phyloP scores from a whole-genome alignment of 37 sponge, comb jelly and placozoan species.

The Spongilla lacustris region DNA sequence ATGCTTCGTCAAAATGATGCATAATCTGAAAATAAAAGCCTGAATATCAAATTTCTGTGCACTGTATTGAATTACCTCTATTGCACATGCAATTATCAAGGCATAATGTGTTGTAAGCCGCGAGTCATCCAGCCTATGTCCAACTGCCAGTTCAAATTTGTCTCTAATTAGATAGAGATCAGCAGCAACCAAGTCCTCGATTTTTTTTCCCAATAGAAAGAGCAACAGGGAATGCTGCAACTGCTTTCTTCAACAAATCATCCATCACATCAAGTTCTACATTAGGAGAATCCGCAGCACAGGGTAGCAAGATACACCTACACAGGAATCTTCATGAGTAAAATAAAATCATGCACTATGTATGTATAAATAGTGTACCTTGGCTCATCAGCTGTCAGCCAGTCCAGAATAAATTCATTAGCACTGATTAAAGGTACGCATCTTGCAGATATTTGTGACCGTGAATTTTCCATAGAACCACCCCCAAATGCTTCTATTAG shows the following conservation, averaged over 20 bases:
- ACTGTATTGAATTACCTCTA: not conserved
- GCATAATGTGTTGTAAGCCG: constrained; percentile 7
- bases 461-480: not conserved
- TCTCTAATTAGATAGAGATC: not conserved
- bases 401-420: not conserved
- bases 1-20: not conserved
- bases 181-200: not conserved
- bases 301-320: constrained; percentile 17
- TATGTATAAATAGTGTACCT: not conserved
- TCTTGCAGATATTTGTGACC: not conserved
- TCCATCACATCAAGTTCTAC: not conserved
- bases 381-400: not conserved
- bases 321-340: not conserved
- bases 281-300: not conserved
- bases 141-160: not conserved
- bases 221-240: constrained; percentile 6
- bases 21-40: not conserved
- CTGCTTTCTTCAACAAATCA: constrained; percentile 4
- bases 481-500: constrained; percentile 26
- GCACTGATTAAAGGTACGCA: constrained; percentile 7
- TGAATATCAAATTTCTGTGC: not conserved
- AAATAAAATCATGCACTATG: not conserved
- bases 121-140: not conserved
- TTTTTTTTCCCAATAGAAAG: not conserved
- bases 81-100: not conserved